Evolutionary conservation across 2,888 invertebrate genomes (phyloP), one percentile per base, ranked within the genome.

Genomic region (Lysandra bellargus): DNA sequence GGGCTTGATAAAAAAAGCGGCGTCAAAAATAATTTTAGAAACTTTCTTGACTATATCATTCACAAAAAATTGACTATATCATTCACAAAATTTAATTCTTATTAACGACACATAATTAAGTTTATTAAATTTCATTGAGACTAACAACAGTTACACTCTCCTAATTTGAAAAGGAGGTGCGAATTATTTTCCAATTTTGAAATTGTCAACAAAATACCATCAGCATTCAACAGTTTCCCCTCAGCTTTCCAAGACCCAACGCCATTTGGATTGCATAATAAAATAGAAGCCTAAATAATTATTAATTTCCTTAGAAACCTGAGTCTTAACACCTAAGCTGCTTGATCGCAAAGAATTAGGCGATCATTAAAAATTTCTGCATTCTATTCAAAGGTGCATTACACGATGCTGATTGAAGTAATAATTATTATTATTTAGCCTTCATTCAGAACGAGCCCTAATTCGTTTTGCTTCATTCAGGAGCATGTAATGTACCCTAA

Each of bases 281-380:
- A 76, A 76, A 44, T 49, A 12, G 12, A 23, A 40, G 44, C 44
- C 2, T 23, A 57, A 5, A 12, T 49, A 37, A 57, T 57, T 53
- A 76, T 57, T 53, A 76, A 64, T 80, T 79, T 80, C 79, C 80
- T 72, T 69, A 60, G 78, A 78, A 80, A 80, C 81, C 81, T 79
- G 82, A 81, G 80, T 82, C 81, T 82, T 80, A 78, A 78, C 75
- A 82, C 80, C 37, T 79, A 81, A 85, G 85, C 85, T 85, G 84
- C 85, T 85, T 83, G 85, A 84, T 82, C 82, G 82, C 83, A n/a
- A 53, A 23, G 30, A 53, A 30, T 53, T n/a, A 75, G 30, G 30
- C 75, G 53, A 23, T 57, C 76, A 57, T 76, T 23, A 53, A 49
- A 74, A n/a, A 49, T 12, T 30, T 33, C 4, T 14, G 33, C 33